Conservation (phyloP, 2,113 vertebrate genomes). For the Syngnathus floridae region DNA sequence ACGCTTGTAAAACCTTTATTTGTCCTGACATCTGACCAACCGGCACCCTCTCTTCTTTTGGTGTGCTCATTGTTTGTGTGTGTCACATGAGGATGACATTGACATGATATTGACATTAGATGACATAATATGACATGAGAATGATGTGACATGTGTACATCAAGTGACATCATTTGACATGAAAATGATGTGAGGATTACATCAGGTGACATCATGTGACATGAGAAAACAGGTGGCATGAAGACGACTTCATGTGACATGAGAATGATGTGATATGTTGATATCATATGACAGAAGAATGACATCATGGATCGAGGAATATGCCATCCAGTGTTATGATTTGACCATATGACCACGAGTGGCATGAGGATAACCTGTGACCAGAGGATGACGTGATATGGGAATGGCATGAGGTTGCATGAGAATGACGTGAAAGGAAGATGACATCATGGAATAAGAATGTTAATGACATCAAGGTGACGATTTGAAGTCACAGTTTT, state of each 20-base stretch:
- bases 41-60: not conserved
- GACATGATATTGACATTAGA: not conserved
- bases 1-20: constrained; percentile 13
- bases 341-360: not conserved
- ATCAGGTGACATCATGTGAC: not conserved
- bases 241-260: not conserved
- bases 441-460: not conserved
- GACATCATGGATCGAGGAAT: not conserved
- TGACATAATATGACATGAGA: not conserved
- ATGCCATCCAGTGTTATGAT: too few relatives aligned
- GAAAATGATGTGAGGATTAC: not conserved
- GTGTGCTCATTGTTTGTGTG: not conserved
- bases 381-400: not conserved
- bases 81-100: not conserved
- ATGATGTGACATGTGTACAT: not conserved
- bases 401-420: too few relatives aligned
- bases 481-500: not conserved
- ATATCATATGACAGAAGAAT: not conserved
- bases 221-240: not conserved
- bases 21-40: not conserved
- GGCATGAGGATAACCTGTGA: not conserved
- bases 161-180: not conserved
- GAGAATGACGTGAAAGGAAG: not conserved
- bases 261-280: not conserved
- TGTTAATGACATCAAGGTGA: not conserved